Evolutionary conservation across 2,888 invertebrate species (phyloP), one percentile per base, ranked within the genome.

Genomic region (Pachycephus smyrnensis): DNA sequence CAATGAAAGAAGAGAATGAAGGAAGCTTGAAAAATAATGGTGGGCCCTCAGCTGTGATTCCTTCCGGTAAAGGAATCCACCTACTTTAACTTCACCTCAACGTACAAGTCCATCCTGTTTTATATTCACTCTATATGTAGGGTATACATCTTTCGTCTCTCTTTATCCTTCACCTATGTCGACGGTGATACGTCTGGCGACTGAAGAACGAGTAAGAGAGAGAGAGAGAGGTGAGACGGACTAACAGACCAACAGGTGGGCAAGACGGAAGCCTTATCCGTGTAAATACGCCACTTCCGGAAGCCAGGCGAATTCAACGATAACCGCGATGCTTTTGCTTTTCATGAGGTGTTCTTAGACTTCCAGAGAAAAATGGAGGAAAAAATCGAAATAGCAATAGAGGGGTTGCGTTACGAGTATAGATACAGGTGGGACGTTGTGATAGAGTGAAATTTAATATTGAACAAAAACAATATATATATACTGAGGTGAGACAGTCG

Each of bases 41-140:
- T 36, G 82, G 82, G 83, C 86, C 78, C 82, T 86, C 85, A 84
- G 84, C 86, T 86, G 86, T 86, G 86, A 86, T 86, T 86, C 86
- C 86, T 86, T 84, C 83, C 84, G 68, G 75, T 36, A 76, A 35
- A 76, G 30, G 36, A 40, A 68, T 37, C 73, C 36, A 75, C 68
- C 77, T 68, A 76, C 77, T 76, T 78, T 81, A 81, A 81, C 80
- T 80, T 73, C 77, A 79, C 80, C 83, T 82, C 82, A 86, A 87
- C 87, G 88, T 85, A 82, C 80, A 81, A 84, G 81, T 78, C 83
- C 86, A 84, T 85, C 86, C 83, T 86, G 85, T 82, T 83, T 78
- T 82, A 73, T 23, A 23, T 15, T 55, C 40, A 1, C 40, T 55
- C 40, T 9, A 4, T 55, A 55, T 55, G 40, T 23, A 55, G 40